These are phyloP conservation scores for Tetanocera ferruginea DNA, from an alignment of 2,888 invertebrate species.

Conservation along the genomic window DNA sequence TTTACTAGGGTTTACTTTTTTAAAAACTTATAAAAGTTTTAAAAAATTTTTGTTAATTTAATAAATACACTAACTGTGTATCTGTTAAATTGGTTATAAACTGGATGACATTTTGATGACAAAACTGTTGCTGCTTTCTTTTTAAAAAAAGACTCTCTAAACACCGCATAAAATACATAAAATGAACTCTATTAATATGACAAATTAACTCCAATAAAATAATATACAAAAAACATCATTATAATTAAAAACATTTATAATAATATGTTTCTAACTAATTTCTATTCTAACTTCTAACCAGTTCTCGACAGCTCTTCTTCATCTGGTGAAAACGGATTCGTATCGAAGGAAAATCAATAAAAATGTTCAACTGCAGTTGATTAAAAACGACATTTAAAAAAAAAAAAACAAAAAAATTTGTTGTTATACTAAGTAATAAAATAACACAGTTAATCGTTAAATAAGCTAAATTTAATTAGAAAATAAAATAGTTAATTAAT, in stretches of 20 bases:
- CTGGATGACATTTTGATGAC: no score
- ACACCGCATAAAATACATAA: no score
- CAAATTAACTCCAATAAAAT: neutral
- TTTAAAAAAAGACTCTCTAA: no score
- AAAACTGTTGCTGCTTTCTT: no score
- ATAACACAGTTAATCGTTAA: slow-evolving; percentile 47
- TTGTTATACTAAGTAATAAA: slow-evolving; percentile 49
- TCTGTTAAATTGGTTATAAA: no score
- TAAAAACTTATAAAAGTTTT: no score
- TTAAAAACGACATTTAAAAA: slow-evolving; percentile 55
- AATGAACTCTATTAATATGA: no score
- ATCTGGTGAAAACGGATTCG: slow-evolving; percentile 27
- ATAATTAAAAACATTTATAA: neutral
- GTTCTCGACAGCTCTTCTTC: slow-evolving; percentile 15
- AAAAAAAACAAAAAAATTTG: slow-evolving; percentile 45
- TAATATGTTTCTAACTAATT: neutral
- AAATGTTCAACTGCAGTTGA: slow-evolving; percentile 66
- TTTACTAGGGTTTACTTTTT: no score
- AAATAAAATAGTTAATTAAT: slow-evolving; percentile 42
- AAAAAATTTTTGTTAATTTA: no score
- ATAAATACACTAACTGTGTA: no score
- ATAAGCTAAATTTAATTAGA: slow-evolving; percentile 42
- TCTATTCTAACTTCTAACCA: neutral
- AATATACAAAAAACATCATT: neutral
- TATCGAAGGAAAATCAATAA: slow-evolving; percentile 48